These are phyloP conservation scores for Regulus satrapa DNA, from an alignment of 2,113 vertebrate species.

Conservation along the genomic window DNA sequence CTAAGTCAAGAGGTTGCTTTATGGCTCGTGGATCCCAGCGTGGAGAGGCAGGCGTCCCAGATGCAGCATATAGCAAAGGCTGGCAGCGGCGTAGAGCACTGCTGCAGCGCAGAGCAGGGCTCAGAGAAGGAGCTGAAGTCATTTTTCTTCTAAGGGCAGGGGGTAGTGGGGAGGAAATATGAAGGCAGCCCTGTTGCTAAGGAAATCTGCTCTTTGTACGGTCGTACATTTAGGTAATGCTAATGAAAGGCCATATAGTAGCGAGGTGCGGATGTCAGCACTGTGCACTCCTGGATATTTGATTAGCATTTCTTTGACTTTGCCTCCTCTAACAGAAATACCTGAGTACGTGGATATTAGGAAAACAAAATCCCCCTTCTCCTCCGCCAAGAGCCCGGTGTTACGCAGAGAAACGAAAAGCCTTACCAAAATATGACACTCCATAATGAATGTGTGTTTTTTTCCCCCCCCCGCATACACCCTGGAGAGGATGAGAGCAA, in stretches of 20 bases:
- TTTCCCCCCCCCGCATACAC: neutral
- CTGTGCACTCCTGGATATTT: conserved; percentile 55
- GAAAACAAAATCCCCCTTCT: conserved; percentile 30
- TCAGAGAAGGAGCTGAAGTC: conserved; percentile 45
- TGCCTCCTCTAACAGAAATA: conserved; percentile 29
- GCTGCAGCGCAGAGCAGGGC: neutral
- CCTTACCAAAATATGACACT: conserved; percentile 8
- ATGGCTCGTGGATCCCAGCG: neutral
- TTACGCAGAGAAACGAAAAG: neutral
- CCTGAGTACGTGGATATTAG: neutral
- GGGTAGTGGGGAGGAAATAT: conserved; percentile 62
- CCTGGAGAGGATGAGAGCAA: conserved; percentile 48
- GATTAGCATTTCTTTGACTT: conserved; percentile 63
- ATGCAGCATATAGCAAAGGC: conserved; percentile 9
- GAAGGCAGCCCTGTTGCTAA: conserved; percentile 63
- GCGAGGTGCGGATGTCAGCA: conserved; percentile 59
- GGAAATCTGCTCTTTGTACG: conserved; percentile 60
- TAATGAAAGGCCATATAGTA: conserved; percentile 60
- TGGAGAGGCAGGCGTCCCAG: conserved; percentile 25
- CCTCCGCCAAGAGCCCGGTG: neutral
- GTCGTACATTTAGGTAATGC: conserved; percentile 63
- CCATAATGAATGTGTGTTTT: neutral
- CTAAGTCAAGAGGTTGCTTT: conserved; percentile 63
- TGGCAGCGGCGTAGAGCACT: neutral
- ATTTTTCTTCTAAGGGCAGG: conserved; percentile 64